A percentile compares a stretch with the other conserved stretches of the same genome.
Conservation (phyloP, 1,140 invertebrate genomes). For the Scaptomyza graminum region DNA sequence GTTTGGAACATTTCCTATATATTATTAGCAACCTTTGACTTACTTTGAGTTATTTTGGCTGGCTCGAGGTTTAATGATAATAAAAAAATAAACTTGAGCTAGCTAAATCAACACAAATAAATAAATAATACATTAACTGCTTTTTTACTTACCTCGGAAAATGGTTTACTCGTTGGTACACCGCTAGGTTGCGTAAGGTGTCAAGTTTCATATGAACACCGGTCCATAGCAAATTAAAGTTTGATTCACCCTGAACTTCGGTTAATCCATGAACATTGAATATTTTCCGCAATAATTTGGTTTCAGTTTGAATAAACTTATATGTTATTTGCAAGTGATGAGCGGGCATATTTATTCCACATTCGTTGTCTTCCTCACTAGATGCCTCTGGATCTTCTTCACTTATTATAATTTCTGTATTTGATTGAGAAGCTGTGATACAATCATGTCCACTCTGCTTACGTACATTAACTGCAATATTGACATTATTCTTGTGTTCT, state of each 20-base stretch:
- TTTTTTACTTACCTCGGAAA: conserved; percentile 90
- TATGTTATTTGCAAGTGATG: conserved; percentile 90
- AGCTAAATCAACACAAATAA: too few relatives aligned
- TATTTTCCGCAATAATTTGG: conserved; percentile 89
- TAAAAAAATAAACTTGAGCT: too few relatives aligned
- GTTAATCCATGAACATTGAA: conserved; percentile 90
- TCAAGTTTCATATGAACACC: conserved; percentile 96
- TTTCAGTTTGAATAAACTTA: conserved; percentile 92
- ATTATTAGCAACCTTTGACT: too few relatives aligned
- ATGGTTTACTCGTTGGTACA: conserved; percentile 96
- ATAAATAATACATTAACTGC: background rate
- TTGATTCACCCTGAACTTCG: conserved; percentile 87
- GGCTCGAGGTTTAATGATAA: too few relatives aligned
- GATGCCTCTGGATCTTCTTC: conserved; percentile 58
- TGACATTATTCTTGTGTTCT: conserved; percentile 38
- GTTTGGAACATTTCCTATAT: too few relatives aligned
- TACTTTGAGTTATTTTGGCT: too few relatives aligned
- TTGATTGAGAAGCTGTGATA: conserved; percentile 20
- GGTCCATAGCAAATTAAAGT: conserved; percentile 96
- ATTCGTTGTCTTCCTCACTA: conserved; percentile 67
- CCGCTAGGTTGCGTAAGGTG: conserved; percentile 89
- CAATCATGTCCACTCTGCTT: conserved; percentile 66
- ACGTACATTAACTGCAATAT: conserved; percentile 36
- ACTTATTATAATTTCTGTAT: conserved; percentile 30
- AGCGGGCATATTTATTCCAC: conserved; percentile 86